A percentile compares a stretch with the other conserved stretches of the same genome.
Conservation (phyloP, 2,797 vertebrate species). For the Pangasius sanitwongsei region DNA sequence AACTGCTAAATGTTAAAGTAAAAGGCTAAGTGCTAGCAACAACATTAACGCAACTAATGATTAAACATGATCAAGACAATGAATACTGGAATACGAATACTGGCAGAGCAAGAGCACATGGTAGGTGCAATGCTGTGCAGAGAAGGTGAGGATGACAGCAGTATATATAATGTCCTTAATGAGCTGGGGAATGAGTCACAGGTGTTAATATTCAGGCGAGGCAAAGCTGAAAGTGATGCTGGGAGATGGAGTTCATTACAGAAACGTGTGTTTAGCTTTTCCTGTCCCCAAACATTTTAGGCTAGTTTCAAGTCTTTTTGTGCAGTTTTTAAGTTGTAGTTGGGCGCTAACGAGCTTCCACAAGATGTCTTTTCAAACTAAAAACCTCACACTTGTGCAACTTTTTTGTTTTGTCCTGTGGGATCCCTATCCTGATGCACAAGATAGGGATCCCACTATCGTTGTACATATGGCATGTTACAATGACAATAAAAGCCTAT, state of each 20-base stretch:
- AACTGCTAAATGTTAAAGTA: too few species aligned
- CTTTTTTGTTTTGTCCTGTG: neutral
- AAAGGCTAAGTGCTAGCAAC: too few species aligned
- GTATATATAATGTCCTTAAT: neutral
- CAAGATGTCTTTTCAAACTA: too few species aligned
- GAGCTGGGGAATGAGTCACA: neutral
- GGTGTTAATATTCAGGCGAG: neutral
- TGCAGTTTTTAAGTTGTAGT: too few species aligned
- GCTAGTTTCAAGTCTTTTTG: neutral
- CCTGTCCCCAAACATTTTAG: neutral
- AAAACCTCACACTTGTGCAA: neutral
- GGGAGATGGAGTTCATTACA: neutral
- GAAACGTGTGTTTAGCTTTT: neutral
- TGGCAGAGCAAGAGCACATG: too few species aligned
- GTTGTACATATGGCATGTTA: too few species aligned
- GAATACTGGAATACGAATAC: too few species aligned
- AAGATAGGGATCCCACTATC: too few species aligned
- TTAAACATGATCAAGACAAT: too few species aligned
- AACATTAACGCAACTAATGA: too few species aligned
- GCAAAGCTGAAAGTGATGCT: neutral
- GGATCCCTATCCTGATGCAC: neutral
- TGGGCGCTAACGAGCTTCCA: neutral
- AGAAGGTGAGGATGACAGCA: neutral
- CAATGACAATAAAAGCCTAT: too few species aligned
- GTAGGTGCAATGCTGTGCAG: neutral